These are phyloP conservation scores for Cosmia pyralina DNA, from an alignment of 2,888 invertebrate genomes.

Conservation along the genomic window DNA sequence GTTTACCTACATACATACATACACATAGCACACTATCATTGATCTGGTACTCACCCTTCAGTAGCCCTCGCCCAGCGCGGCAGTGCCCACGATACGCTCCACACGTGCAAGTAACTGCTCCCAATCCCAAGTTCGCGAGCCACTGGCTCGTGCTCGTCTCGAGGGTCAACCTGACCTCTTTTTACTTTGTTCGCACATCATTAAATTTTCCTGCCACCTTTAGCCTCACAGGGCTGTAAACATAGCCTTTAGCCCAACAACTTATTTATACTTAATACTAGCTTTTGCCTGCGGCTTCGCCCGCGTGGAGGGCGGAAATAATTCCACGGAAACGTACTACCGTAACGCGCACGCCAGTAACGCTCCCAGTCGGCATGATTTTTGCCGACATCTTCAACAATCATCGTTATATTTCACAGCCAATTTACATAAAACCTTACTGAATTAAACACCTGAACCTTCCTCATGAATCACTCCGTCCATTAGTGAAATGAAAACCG, in stretches of 20 bases:
- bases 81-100: conserved; percentile 31
- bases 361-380: too few relatives aligned
- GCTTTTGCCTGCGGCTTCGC: too few relatives aligned
- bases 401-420: too few relatives aligned
- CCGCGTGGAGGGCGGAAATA: too few relatives aligned
- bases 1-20: conserved; percentile 1
- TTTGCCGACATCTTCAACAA: too few relatives aligned
- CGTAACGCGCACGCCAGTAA: too few relatives aligned
- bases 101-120: conserved; percentile 4
- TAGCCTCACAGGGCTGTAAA: conserved; percentile 18
- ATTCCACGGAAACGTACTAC: too few relatives aligned
- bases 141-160: conserved; percentile 59
- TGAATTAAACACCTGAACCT: too few relatives aligned
- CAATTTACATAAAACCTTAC: too few relatives aligned
- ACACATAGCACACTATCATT: conserved; percentile 1
- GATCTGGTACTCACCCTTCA: conserved; percentile 13
- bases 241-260: neutral
- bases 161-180: conserved; percentile 60
- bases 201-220: conserved; percentile 52
- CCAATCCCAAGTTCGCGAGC: conserved; percentile 51
- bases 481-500: too few relatives aligned
- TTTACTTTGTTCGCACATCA: conserved; percentile 62
- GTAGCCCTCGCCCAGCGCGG: conserved; percentile 1
- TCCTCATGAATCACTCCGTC: too few relatives aligned
- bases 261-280: neutral